These are phyloP conservation scores for Scolopax bukidnonensis DNA, from an alignment of 2,797 vertebrate genomes.

Conservation along the genomic window DNA sequence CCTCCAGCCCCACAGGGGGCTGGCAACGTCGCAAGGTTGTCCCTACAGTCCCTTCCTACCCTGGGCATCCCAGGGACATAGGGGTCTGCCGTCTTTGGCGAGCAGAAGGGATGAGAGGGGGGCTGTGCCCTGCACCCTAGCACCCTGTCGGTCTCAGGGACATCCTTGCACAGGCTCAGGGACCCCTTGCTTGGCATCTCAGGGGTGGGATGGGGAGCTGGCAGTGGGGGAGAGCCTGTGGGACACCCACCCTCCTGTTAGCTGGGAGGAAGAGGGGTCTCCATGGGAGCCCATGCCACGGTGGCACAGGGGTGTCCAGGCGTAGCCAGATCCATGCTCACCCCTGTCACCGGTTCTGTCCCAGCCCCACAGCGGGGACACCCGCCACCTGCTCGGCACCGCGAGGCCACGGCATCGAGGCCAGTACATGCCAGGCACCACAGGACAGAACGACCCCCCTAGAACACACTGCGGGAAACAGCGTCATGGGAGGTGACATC, in stretches of 20 bases:
- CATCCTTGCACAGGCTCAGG: background rate
- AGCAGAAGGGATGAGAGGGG: background rate
- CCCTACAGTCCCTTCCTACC: background rate
- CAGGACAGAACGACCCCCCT: accelerated
- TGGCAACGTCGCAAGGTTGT: accelerated
- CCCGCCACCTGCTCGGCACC: accelerated
- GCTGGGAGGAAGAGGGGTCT: background rate
- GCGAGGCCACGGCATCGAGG: accelerated
- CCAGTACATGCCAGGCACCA: background rate
- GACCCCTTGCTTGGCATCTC: background rate
- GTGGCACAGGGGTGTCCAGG: background rate
- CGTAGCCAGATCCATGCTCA: accelerated
- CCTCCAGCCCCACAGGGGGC: accelerated
- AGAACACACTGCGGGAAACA: background rate
- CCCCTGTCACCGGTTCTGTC: accelerated
- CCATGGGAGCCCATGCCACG: background rate
- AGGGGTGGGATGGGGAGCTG: background rate
- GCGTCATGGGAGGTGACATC: background rate
- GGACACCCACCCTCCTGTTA: background rate
- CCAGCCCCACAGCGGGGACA: accelerated
- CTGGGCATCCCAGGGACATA: accelerated
- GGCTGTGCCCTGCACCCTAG: background rate
- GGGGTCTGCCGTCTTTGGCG: background rate
- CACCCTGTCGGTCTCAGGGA: no score
- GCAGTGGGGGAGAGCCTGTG: background rate